phyloP scores from a whole-genome alignment of 2,113 vertebrate genomes.

The Larimichthys polyactis region DNA sequence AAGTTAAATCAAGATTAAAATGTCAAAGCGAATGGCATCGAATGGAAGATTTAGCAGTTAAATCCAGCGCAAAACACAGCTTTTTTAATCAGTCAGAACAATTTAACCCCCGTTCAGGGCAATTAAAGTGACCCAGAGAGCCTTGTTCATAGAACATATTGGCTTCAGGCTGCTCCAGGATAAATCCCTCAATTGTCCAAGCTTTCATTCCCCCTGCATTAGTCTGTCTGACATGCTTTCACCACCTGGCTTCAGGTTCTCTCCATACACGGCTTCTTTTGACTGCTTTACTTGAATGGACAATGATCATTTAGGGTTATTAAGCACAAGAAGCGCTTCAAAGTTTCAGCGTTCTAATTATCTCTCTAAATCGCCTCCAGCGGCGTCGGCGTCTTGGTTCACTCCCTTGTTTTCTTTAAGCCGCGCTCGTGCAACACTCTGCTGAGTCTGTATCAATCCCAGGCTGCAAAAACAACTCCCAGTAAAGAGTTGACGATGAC shows the following conservation, averaged over 20 bases:
- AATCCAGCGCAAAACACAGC: conserved; percentile 43
- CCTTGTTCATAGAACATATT: conserved; percentile 33
- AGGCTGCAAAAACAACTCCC: conserved; percentile 49
- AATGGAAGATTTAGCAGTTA: conserved; percentile 60
- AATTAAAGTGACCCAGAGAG: conserved; percentile 59
- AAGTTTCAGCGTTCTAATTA: conserved; percentile 1
- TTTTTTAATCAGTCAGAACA: conserved; percentile 48
- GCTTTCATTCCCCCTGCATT: conserved; percentile 40
- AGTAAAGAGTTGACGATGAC: conserved; percentile 1
- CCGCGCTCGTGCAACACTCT: not conserved
- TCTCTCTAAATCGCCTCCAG: conserved; percentile 9
- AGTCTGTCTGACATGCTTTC: conserved; percentile 41
- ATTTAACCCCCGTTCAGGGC: conserved; percentile 59
- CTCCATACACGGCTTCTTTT: conserved; percentile 3
- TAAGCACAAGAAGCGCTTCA: not conserved
- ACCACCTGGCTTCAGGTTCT: conserved; percentile 13
- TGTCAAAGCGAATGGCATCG: conserved; percentile 53
- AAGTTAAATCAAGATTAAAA: conserved; percentile 71
- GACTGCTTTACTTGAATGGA: conserved; percentile 2
- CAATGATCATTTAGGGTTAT: conserved; percentile 2
- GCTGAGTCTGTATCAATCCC: conserved; percentile 43
- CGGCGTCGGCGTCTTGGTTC: not conserved
- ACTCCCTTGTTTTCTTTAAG: conserved; percentile 43
- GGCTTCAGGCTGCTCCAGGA: conserved; percentile 43
- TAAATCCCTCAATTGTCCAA: conserved; percentile 65